Evolutionary conservation across 2,113 vertebrate genomes (phyloP).

Genomic region (Eurystomus gularis): DNA sequence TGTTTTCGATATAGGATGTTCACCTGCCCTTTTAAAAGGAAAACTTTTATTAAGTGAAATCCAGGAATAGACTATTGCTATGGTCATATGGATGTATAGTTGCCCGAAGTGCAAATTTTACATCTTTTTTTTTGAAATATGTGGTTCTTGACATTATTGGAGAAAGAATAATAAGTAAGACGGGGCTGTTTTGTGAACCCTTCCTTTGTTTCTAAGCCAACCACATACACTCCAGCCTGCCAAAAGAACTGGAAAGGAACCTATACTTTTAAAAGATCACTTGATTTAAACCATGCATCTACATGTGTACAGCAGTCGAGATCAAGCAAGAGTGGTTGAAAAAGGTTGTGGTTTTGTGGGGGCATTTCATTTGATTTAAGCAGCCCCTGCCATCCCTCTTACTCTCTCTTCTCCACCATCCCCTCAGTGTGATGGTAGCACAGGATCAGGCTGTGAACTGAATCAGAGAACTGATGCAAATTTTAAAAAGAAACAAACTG

Average conservation of each 20-base stretch:
- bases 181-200: not conserved
- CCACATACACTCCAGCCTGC: not conserved
- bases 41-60: not conserved
- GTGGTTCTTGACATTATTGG: not conserved
- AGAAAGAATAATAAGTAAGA: not conserved
- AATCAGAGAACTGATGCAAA: not conserved
- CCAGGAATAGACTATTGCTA: fast-evolving
- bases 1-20: not conserved
- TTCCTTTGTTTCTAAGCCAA: not conserved
- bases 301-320: not conserved
- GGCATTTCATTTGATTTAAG: not conserved
- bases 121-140: not conserved
- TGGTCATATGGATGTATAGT: not conserved
- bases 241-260: not conserved
- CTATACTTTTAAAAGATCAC: not conserved
- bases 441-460: not conserved
- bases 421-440: not conserved
- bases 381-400: not conserved
- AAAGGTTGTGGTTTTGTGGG: not conserved
- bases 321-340: not conserved
- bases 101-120: not conserved
- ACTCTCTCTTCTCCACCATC: not conserved
- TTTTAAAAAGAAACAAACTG: not conserved
- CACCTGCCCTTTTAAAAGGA: not conserved
- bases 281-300: not conserved